phyloP scores from a whole-genome alignment of 2,797 vertebrate genomes.

The Tiaroga cobitis region DNA sequence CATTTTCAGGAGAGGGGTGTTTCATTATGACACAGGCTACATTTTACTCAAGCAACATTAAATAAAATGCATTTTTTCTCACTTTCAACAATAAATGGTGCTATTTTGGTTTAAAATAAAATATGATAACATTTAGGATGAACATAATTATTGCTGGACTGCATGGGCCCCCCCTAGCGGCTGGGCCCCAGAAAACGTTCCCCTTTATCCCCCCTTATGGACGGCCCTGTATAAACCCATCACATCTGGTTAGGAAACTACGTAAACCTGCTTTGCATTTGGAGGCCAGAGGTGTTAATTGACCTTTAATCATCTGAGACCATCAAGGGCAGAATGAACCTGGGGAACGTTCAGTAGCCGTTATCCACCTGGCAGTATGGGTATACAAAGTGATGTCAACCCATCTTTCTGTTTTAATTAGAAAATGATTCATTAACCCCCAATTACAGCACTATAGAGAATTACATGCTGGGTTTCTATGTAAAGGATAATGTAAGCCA shows the following conservation, averaged over 20 bases:
- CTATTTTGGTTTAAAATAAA: too few species aligned
- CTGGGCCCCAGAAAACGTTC: too few species aligned
- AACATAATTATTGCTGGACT: too few species aligned
- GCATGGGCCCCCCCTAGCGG: too few species aligned
- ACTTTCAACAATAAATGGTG: too few species aligned
- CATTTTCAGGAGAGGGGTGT: too few species aligned
- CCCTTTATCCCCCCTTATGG: too few species aligned
- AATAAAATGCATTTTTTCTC: too few species aligned
- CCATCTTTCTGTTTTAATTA: conserved; percentile 31
- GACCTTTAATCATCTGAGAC: conserved; percentile 22
- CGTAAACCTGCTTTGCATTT: neutral
- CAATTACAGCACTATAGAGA: conserved; percentile 41
- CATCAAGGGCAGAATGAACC: conserved; percentile 20
- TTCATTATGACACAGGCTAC: too few species aligned
- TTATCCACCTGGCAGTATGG: neutral
- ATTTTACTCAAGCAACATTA: too few species aligned
- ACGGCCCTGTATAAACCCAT: neutral
- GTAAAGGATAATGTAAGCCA: conserved; percentile 43
- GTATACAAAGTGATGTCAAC: conserved; percentile 22
- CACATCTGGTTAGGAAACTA: neutral
- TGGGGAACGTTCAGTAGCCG: neutral
- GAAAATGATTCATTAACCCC: conserved; percentile 30
- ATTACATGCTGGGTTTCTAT: conserved; percentile 26
- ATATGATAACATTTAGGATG: too few species aligned
- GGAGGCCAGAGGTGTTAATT: neutral